Conservation (phyloP, 2,888 invertebrate species). For the Neoitamus cyanurus region DNA sequence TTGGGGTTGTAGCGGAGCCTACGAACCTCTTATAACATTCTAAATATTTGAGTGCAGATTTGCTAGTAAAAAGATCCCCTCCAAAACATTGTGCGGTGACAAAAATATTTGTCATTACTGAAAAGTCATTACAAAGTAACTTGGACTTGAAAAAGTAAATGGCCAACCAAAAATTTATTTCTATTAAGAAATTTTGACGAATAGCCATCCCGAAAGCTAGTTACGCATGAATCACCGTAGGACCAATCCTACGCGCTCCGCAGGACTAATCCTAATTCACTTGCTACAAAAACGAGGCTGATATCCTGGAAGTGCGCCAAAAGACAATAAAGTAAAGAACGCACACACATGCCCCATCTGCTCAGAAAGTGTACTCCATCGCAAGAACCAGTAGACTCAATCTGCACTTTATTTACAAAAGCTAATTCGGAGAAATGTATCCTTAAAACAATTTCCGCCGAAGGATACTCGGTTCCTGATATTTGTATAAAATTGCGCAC, state of each 20-base stretch:
- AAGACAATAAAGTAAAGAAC: background rate
- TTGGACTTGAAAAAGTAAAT: too few species aligned
- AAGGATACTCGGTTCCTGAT: slow-evolving; percentile 18
- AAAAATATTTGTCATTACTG: too few species aligned
- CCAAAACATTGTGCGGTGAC: too few species aligned
- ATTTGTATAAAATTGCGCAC: slow-evolving; percentile 41
- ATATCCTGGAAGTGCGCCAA: background rate
- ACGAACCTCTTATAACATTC: too few species aligned
- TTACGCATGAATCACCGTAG: background rate
- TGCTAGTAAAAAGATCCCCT: too few species aligned
- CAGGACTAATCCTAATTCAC: background rate
- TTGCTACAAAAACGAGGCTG: background rate
- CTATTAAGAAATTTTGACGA: background rate
- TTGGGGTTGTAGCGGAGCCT: too few species aligned
- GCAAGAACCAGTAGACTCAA: background rate
- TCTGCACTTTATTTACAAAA: slow-evolving; percentile 35
- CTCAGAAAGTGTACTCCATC: background rate
- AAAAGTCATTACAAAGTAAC: too few species aligned
- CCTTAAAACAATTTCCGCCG: slow-evolving; percentile 37
- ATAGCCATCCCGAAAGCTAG: background rate
- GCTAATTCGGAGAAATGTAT: slow-evolving; percentile 20
- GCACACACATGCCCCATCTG: background rate
- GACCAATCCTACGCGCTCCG: background rate
- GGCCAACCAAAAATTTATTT: too few species aligned
- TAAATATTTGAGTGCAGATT: too few species aligned